Evolutionary conservation across 2,797 vertebrate species (phyloP).

Genomic region (Pantherophis vulpinus): DNA sequence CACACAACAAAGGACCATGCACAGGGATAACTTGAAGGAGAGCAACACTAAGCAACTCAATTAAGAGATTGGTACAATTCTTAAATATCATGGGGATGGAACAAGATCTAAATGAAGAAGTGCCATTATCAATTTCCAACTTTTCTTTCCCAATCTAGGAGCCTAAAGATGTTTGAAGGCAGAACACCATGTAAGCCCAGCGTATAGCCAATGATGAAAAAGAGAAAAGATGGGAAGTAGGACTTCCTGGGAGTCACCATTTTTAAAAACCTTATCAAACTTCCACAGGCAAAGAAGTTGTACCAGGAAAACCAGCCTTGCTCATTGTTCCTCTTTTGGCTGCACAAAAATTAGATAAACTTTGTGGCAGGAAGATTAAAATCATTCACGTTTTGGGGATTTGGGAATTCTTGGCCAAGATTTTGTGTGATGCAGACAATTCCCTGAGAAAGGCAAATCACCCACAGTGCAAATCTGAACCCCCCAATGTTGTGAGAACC

Average conservation of each 20-base stretch:
- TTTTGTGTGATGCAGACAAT: background rate
- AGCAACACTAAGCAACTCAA: background rate
- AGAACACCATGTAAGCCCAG: background rate
- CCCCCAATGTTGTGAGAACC: background rate
- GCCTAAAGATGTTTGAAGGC: background rate
- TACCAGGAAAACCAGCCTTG: background rate
- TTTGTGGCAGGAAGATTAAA: background rate
- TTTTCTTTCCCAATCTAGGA: background rate
- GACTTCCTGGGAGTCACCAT: background rate
- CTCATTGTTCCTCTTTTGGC: background rate
- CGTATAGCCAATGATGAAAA: background rate
- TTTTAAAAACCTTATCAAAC: background rate
- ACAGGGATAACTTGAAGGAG: background rate
- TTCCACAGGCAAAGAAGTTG: background rate
- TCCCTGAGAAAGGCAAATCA: background rate
- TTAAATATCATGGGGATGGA: background rate
- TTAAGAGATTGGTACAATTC: background rate
- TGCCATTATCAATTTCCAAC: background rate
- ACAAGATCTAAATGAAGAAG: background rate
- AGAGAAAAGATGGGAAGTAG: background rate
- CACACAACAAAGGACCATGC: background rate
- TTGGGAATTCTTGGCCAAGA: background rate
- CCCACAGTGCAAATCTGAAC: background rate
- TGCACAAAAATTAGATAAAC: background rate
- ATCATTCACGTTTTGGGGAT: background rate